Evolutionary conservation across 2,888 invertebrate species (phyloP).

Genomic region (Parasteatoda lunata): DNA sequence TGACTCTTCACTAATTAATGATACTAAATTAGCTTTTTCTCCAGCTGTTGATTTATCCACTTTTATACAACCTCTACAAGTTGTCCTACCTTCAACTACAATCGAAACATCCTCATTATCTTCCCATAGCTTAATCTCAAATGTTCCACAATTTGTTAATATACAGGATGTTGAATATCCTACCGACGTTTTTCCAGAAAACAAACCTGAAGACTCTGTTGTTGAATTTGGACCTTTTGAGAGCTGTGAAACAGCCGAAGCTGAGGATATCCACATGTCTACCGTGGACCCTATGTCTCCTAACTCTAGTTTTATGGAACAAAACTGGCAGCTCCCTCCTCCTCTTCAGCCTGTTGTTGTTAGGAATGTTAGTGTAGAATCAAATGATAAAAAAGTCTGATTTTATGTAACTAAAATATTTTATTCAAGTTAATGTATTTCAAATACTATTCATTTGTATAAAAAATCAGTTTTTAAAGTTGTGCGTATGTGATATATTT

Average conservation of each 20-base stretch:
- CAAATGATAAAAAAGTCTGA: constrained; percentile 9
- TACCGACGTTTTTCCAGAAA: constrained; percentile 48
- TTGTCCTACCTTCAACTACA: constrained; percentile 25
- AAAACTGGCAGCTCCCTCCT: constrained; percentile 55
- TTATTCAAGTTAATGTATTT: no score
- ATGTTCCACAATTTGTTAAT: constrained; percentile 26
- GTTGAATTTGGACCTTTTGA: constrained; percentile 48
- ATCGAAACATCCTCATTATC: not conserved
- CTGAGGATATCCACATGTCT: not conserved
- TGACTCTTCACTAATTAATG: constrained; percentile 1
- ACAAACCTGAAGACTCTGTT: constrained; percentile 15
- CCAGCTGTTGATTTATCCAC: not conserved
- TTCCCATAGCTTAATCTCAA: not conserved
- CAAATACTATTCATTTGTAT: no score
- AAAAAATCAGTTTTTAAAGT: no score
- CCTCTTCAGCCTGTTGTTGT: constrained; percentile 56
- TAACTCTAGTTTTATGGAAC: constrained; percentile 38
- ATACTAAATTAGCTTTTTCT: not conserved
- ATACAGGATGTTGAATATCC: constrained; percentile 60
- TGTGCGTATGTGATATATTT: no score
- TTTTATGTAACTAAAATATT: no score
- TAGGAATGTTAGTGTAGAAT: constrained; percentile 31
- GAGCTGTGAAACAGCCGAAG: constrained; percentile 22
- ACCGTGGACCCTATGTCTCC: constrained; percentile 38
- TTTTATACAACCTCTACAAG: constrained; percentile 33